phyloP scores from a whole-genome alignment of 2,888 invertebrate species.

The Sesia bembeciformis region DNA sequence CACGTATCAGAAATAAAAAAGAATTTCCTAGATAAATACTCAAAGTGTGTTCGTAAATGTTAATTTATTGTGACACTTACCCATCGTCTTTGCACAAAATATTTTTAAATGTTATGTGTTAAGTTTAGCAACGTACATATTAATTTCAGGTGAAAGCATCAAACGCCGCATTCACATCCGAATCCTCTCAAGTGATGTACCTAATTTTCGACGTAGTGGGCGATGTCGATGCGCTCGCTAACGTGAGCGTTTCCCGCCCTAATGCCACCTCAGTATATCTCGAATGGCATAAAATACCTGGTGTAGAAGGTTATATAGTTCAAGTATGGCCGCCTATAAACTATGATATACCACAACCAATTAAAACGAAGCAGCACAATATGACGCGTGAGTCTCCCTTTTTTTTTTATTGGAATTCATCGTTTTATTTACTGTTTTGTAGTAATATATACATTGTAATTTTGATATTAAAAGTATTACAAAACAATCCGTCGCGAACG shows the following conservation, averaged over 20 bases:
- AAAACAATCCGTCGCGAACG: too few species aligned
- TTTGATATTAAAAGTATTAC: too few species aligned
- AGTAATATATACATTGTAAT: too few species aligned
- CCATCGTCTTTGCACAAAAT: too few species aligned
- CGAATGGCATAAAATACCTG: constrained; percentile 74
- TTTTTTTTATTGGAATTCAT: too few species aligned
- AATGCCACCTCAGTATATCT: constrained; percentile 72
- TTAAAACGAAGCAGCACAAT: constrained; percentile 52
- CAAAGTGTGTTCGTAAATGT: too few species aligned
- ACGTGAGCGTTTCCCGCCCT: constrained; percentile 61
- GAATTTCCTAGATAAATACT: too few species aligned
- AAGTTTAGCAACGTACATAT: too few species aligned
- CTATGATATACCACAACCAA: constrained; percentile 68
- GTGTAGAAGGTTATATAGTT: constrained; percentile 76
- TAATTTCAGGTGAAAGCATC: constrained; percentile 76
- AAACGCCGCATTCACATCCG: constrained; percentile 76
- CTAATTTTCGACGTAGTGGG: constrained; percentile 79
- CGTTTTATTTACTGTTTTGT: too few species aligned
- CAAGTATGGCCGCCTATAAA: constrained; percentile 60
- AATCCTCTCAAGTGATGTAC: constrained; percentile 71
- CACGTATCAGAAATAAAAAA: too few species aligned
- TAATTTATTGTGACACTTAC: too few species aligned
- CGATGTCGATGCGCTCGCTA: constrained; percentile 75
- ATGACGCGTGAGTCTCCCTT: constrained; percentile 47
- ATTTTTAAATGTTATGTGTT: too few species aligned